Evolutionary conservation across 1,140 invertebrate genomes (phyloP).

Genomic region (Caenorhabditis tropicalis): DNA sequence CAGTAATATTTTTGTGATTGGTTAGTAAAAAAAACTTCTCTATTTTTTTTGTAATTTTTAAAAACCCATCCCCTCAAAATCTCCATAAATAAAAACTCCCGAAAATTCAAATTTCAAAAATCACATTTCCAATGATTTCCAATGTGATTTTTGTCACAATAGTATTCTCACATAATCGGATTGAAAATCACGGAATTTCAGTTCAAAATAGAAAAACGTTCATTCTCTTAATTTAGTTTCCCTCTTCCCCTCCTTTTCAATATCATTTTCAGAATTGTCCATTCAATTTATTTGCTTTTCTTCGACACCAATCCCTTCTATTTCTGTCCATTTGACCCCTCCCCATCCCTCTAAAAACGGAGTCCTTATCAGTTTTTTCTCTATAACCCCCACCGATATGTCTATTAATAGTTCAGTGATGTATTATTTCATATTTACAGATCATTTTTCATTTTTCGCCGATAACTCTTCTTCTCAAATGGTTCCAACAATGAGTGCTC

Average conservation of each 20-base stretch:
- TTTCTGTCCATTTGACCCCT: background rate
- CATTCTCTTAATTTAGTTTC: background rate
- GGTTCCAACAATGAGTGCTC: background rate
- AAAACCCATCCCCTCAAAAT: too few relatives aligned
- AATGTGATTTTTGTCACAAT: too few relatives aligned
- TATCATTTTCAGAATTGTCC: background rate
- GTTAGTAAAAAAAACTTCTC: too few relatives aligned
- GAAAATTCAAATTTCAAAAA: too few relatives aligned
- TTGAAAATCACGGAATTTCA: too few relatives aligned
- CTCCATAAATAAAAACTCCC: too few relatives aligned
- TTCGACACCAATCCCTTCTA: background rate
- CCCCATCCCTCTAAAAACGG: background rate
- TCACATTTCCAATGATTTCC: too few relatives aligned
- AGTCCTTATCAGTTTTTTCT: background rate
- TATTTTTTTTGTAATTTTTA: too few relatives aligned
- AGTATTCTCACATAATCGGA: too few relatives aligned
- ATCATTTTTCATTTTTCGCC: background rate
- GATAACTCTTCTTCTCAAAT: background rate
- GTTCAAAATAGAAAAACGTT: too few relatives aligned
- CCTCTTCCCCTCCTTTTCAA: background rate
- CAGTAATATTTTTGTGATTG: too few relatives aligned
- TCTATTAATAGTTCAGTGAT: slow-evolving; percentile 37
- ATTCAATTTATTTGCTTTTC: background rate
- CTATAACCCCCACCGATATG: background rate
- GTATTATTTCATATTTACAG: background rate